Evolutionary conservation across 2,113 vertebrate species (phyloP).

Genomic region (Puntigrus tetrazona): DNA sequence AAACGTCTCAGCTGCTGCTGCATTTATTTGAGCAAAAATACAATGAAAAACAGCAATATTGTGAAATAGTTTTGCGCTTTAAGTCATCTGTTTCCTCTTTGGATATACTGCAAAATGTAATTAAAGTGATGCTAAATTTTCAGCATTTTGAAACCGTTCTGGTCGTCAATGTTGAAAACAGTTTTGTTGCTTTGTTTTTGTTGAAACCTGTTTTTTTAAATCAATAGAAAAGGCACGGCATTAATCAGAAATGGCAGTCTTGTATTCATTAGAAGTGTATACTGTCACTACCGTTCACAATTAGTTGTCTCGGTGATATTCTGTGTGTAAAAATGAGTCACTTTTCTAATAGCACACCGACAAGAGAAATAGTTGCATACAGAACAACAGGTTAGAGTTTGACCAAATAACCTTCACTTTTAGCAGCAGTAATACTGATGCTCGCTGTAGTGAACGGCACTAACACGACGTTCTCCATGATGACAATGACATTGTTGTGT

Average conservation of each 20-base stretch:
- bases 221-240: too few relatives aligned
- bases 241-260: too few relatives aligned
- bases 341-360: neutral
- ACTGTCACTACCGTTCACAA: too few relatives aligned
- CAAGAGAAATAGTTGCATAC: neutral
- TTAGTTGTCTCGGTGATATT: too few relatives aligned
- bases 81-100: neutral
- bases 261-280: too few relatives aligned
- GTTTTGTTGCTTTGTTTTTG: neutral
- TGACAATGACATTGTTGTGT: neutral
- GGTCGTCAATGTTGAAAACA: neutral
- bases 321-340: neutral
- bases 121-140: neutral
- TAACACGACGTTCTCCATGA: slow-evolving; percentile 1
- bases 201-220: neutral
- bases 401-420: neutral
- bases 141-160: neutral
- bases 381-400: neutral
- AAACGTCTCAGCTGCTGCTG: neutral
- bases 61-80: neutral
- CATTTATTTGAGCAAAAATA: neutral
- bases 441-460: neutral
- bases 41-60: neutral
- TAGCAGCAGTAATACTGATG: neutral
- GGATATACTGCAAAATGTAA: neutral